These are phyloP conservation scores for Cheirogaleus major DNA, from an alignment of 2,797 vertebrate genomes.

Conservation along the genomic window DNA sequence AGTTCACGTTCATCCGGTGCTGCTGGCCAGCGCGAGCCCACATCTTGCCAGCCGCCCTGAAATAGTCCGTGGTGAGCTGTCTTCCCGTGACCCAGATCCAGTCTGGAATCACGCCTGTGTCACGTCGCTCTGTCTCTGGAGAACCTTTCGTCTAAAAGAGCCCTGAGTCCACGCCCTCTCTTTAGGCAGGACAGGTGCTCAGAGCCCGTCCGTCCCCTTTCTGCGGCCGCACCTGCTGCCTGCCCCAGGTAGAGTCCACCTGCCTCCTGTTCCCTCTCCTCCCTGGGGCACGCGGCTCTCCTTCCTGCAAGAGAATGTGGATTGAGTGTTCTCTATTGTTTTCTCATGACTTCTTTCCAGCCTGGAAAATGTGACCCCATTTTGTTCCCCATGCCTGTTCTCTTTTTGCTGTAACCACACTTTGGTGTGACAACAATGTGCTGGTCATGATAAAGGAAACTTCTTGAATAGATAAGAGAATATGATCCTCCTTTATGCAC, in stretches of 20 bases:
- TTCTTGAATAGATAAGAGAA: neutral
- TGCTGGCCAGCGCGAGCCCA: neutral
- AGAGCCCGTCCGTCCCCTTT: neutral
- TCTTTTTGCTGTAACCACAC: neutral
- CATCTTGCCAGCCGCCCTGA: neutral
- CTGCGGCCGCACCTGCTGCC: neutral
- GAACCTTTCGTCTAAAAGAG: neutral
- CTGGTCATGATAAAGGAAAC: neutral
- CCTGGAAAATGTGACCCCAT: conserved; percentile 18
- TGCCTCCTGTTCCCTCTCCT: neutral
- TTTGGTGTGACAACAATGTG: neutral
- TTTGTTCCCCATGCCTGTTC: neutral
- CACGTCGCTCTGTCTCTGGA: no score
- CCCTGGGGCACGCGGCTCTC: neutral
- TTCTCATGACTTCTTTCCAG: conserved; percentile 38
- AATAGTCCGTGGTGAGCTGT: neutral
- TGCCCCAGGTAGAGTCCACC: neutral
- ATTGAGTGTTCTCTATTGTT: neutral
- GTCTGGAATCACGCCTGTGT: neutral
- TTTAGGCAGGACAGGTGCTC: neutral
- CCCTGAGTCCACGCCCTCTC: neutral
- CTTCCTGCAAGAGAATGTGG: accelerated
- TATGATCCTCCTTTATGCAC: neutral
- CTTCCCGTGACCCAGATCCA: neutral
- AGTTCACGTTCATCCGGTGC: neutral